phyloP scores from a whole-genome alignment of 2,797 vertebrate genomes.

The Thamnophis elegans region DNA sequence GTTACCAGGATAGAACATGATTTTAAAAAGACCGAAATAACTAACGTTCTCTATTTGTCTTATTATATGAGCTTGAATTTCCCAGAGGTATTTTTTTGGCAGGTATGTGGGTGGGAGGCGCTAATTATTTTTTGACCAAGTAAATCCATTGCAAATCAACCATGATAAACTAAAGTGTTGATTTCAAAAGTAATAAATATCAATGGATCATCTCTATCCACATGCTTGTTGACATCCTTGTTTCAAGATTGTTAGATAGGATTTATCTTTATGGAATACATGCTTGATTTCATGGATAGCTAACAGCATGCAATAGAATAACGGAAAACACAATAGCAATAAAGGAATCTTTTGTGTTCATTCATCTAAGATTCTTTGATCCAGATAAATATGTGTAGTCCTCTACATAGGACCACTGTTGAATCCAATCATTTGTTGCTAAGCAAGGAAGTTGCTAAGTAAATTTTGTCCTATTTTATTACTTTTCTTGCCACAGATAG shows the following conservation, averaged over 20 bases:
- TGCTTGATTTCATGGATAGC: not conserved
- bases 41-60: not conserved
- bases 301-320: not conserved
- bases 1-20: not conserved
- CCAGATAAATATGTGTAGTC: not conserved
- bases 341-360: not conserved
- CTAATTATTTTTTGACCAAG: not conserved
- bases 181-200: not conserved
- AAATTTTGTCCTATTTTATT: not conserved
- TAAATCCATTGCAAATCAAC: not conserved
- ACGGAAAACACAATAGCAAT: not conserved
- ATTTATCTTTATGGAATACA: not conserved
- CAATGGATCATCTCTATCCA: not conserved
- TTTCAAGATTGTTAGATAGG: not conserved
- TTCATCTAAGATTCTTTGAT: not conserved
- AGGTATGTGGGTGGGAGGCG: too few species aligned
- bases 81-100: not conserved
- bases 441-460: not conserved
- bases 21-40: not conserved
- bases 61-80: not conserved
- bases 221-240: not conserved
- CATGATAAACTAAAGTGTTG: not conserved
- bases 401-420: not conserved
- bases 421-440: not conserved
- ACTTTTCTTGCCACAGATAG: not conserved